phyloP scores from a whole-genome alignment of 2,113 vertebrate genomes.

The Chascanopsetta lugubris region DNA sequence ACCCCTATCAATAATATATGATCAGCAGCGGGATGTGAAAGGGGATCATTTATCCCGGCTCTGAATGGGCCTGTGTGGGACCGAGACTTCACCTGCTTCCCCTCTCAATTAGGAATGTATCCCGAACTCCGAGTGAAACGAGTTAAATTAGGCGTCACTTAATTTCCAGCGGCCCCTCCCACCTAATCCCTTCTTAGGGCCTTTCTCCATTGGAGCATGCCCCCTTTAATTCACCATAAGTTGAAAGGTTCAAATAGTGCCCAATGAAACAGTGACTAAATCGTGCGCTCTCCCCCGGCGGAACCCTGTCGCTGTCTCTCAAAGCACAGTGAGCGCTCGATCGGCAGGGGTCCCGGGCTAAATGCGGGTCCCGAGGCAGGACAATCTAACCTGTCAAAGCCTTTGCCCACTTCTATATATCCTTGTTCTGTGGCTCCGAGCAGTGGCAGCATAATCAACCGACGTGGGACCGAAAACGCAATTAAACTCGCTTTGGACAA shows the following conservation, averaged over 20 bases:
- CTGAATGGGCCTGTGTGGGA: constrained; percentile 94
- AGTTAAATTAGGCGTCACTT: constrained; percentile 99
- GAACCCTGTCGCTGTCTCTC: constrained; percentile 86
- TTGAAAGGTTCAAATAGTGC: constrained; percentile 99
- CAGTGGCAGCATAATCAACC: constrained; percentile 82
- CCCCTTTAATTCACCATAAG: constrained; percentile 95
- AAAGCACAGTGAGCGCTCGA: constrained; percentile 81
- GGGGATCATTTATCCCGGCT: constrained; percentile 89
- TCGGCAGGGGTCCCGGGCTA: constrained; percentile 76
- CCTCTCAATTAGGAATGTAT: constrained; percentile 99
- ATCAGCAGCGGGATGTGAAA: constrained; percentile 90
- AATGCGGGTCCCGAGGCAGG: constrained; percentile 80
- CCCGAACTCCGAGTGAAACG: constrained; percentile 96
- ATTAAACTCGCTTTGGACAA: constrained; percentile 85
- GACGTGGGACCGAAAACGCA: constrained; percentile 85
- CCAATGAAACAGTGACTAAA: constrained; percentile 99
- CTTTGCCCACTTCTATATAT: constrained; percentile 77
- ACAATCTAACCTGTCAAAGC: constrained; percentile 84
- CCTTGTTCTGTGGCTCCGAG: constrained; percentile 69
- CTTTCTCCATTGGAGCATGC: constrained; percentile 86
- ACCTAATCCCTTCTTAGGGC: constrained; percentile 86
- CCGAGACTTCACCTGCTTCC: constrained; percentile 99
- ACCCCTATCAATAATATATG: constrained; percentile 96
- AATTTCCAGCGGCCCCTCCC: constrained; percentile 95
- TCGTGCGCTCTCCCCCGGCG: constrained; percentile 82